Base-by-base conservation (phyloP, 2,113 vertebrate genomes). In the Sphaerodactylus townsendi region DNA sequence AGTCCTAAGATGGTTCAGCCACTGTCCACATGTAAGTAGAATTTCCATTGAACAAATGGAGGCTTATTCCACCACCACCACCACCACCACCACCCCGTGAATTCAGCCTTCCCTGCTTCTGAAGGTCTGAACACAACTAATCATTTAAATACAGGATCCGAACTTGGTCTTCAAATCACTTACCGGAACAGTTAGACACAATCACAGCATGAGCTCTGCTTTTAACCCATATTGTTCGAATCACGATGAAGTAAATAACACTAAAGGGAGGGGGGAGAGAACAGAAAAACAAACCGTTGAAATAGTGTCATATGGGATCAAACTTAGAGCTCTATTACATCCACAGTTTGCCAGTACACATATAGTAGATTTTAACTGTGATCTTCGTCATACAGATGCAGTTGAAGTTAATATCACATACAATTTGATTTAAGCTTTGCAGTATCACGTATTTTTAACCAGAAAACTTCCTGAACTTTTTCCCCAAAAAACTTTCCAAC, bases 181-280 rank as follows among this genome's bases (percentile, higher is more conserved):
- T 88, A 97, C 96, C 96, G 8, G 94, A 92, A 75, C 92, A 96
- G 81, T 93, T 95, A 74, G 96, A 95, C 80, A 94, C 33, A 84
- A 94, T 92, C 19, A 39, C 87, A 80, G 94, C 86, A 0, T 93
- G 93, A 82, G 90, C 92, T 94, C 96, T 96, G 86, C 95, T 96
- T 84, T 97, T 97, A 82, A 88, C 76, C 96, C 96, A 97, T 88
- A 96, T 96, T 37, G 95, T 97, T 90, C 93, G 89, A 80, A 97
- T 95, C 90, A 97, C 96, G 0, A 96, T 93, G 56, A 94, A 93
- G 33, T 97, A 96, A 88, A 96, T 96, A 83, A 95, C 13, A 0
- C 96, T 97, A 84, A 37, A 88, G 69, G 84, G 62, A 1, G n/a
- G 69, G 46, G n/a, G 69, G 46, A 70, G 46, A 72, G 37, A 56